Evolutionary conservation across 2,797 vertebrate species (phyloP).

Genomic region (Acropternis orthonyx): DNA sequence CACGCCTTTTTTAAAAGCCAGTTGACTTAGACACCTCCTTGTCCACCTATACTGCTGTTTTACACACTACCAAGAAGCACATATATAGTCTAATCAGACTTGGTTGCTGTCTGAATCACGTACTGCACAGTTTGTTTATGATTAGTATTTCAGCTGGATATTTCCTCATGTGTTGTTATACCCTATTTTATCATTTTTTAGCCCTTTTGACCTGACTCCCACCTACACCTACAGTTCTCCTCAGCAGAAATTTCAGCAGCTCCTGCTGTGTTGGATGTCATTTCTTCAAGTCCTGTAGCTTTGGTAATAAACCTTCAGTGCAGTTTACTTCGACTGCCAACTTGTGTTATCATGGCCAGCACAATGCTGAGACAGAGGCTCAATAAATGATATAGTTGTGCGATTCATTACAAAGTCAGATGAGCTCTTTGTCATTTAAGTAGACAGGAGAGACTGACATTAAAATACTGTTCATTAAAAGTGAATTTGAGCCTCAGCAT

Average conservation of each 20-base stretch:
- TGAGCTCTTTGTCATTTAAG: conserved; percentile 74
- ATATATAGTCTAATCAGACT: not conserved
- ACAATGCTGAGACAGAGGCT: conserved; percentile 35
- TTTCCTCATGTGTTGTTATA: not conserved
- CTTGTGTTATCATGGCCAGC: not conserved
- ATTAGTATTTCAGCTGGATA: not conserved
- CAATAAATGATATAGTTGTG: conserved; percentile 51
- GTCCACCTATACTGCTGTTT: not conserved
- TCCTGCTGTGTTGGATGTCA: conserved; percentile 3
- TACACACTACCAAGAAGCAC: not conserved
- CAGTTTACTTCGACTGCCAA: conserved; percentile 32
- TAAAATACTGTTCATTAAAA: conserved; percentile 78
- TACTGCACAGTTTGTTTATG: not conserved
- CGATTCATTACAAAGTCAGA: conserved; percentile 77
- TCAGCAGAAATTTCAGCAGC: not conserved
- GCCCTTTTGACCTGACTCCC: not conserved
- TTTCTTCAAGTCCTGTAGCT: conserved; percentile 36
- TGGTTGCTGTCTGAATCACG: not conserved
- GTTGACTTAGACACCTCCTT: not conserved
- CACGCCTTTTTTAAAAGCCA: not conserved
- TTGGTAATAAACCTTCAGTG: conserved; percentile 4
- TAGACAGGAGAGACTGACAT: conserved; percentile 72
- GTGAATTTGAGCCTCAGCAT: conserved; percentile 71
- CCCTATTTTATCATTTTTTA: not conserved
- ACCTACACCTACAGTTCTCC: not conserved